These are phyloP conservation scores for Plodia interpunctella DNA, from an alignment of 1,140 invertebrate species.

Conservation along the genomic window DNA sequence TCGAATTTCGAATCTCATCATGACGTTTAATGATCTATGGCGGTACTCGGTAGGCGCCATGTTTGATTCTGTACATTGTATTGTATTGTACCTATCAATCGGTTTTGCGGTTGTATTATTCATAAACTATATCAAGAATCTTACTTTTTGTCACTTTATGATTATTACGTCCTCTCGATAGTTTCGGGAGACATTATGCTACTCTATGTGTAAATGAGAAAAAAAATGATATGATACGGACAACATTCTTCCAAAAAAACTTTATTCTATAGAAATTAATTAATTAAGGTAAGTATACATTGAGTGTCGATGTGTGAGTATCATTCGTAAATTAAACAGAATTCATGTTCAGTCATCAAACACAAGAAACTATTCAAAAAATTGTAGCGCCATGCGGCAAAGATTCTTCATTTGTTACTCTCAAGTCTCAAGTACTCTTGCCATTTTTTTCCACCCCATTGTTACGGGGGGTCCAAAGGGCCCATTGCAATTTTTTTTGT, in stretches of 20 bases:
- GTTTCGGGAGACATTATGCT: too few relatives aligned
- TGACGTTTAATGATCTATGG: slow-evolving; percentile 11
- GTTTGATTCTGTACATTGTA: slow-evolving; percentile 4
- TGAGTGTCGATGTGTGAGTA: too few relatives aligned
- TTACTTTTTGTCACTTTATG: background rate
- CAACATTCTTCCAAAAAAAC: too few relatives aligned
- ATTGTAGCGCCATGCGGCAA: slow-evolving; percentile 34
- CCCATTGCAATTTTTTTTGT: slow-evolving; percentile 43
- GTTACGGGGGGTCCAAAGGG: slow-evolving; percentile 48
- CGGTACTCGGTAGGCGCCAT: slow-evolving; percentile 7
- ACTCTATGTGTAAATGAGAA: too few relatives aligned
- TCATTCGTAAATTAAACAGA: too few relatives aligned
- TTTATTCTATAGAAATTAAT: too few relatives aligned
- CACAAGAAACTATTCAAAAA: slow-evolving; percentile 38
- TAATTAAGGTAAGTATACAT: too few relatives aligned
- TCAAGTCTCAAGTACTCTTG: slow-evolving; percentile 24
- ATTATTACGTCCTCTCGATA: background rate
- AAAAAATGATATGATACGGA: too few relatives aligned
- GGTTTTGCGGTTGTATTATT: slow-evolving; percentile 20
- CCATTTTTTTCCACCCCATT: slow-evolving; percentile 43
- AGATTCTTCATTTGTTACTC: background rate
- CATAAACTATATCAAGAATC: slow-evolving; percentile 9
- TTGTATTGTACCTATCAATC: slow-evolving; percentile 45
- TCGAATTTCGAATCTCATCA: slow-evolving; percentile 16
- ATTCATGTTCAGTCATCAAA: slow-evolving; percentile 29